phyloP scores from a whole-genome alignment of 1,140 invertebrate genomes.

The Pogonus chalceus region DNA sequence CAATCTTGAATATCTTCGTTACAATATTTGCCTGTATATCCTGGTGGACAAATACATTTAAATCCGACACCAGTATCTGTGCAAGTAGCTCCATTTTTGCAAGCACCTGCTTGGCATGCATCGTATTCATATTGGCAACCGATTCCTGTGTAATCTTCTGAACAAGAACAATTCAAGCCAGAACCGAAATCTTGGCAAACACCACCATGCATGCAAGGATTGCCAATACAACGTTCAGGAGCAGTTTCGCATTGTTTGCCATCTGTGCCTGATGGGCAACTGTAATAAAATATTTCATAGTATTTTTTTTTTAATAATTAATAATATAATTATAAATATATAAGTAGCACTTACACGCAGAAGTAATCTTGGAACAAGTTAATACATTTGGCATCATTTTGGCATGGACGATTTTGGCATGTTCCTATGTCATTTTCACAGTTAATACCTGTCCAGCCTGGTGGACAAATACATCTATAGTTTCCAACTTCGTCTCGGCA shows the following conservation, averaged over 20 bases:
- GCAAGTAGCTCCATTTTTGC: conserved; percentile 88
- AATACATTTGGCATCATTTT: conserved; percentile 87
- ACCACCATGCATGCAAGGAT: conserved; percentile 92
- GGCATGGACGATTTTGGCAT: conserved; percentile 76
- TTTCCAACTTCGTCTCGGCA: conserved; percentile 78
- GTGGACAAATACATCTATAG: conserved; percentile 72
- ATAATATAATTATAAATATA: too few relatives aligned
- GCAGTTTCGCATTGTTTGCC: conserved; percentile 92
- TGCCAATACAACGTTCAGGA: conserved; percentile 89
- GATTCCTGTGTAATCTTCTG: conserved; percentile 72
- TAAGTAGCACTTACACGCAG: conserved; percentile 85
- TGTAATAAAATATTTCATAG: too few relatives aligned
- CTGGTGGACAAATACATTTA: conserved; percentile 74
- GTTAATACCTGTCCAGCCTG: conserved; percentile 79
- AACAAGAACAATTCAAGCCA: conserved; percentile 87
- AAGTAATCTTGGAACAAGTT: conserved; percentile 92
- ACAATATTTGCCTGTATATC: conserved; percentile 80
- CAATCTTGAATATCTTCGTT: conserved; percentile 89
- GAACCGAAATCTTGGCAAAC: conserved; percentile 91
- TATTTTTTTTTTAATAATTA: too few relatives aligned
- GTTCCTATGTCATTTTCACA: conserved; percentile 83
- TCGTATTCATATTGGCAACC: conserved; percentile 92
- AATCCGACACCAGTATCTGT: conserved; percentile 75
- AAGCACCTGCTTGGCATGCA: conserved; percentile 76
- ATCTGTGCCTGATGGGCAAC: conserved; percentile 87